phyloP scores from a whole-genome alignment of 2,888 invertebrate genomes.

The Platycnemis pennipes region DNA sequence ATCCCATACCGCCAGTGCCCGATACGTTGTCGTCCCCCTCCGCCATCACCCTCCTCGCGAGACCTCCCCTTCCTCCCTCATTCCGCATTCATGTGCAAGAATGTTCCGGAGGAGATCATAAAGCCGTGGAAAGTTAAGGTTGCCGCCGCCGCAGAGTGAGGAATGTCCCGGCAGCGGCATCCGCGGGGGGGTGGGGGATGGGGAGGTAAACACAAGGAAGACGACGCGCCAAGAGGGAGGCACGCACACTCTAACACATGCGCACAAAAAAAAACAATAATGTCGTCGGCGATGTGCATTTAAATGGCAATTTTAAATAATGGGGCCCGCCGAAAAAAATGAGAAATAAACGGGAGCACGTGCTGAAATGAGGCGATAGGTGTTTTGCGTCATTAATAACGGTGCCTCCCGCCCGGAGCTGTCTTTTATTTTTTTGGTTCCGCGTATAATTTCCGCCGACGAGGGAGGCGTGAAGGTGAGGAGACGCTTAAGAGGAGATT shows the following conservation, averaged over 20 bases:
- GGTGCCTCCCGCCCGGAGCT: background rate
- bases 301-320: slow-evolving; percentile 22
- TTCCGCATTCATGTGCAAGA: slow-evolving; percentile 39
- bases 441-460: background rate
- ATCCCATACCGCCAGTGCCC: background rate
- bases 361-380: slow-evolving; percentile 14
- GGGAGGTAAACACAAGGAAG: background rate
- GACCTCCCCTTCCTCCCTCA: background rate
- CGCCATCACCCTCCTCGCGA: background rate
- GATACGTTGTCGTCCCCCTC: background rate
- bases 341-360: background rate
- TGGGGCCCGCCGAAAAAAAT: background rate
- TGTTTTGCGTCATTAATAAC: background rate
- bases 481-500: background rate
- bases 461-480: background rate
- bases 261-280: background rate
- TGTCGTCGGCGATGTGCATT: background rate
- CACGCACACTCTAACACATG: background rate
- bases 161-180: background rate
- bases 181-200: background rate
- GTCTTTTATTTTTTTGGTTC: background rate
- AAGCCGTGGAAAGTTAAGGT: background rate
- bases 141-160: background rate
- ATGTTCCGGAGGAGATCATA: slow-evolving; percentile 19
- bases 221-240: background rate